Conservation (phyloP, 1,140 invertebrate species). For the Diachasma alloeum region DNA sequence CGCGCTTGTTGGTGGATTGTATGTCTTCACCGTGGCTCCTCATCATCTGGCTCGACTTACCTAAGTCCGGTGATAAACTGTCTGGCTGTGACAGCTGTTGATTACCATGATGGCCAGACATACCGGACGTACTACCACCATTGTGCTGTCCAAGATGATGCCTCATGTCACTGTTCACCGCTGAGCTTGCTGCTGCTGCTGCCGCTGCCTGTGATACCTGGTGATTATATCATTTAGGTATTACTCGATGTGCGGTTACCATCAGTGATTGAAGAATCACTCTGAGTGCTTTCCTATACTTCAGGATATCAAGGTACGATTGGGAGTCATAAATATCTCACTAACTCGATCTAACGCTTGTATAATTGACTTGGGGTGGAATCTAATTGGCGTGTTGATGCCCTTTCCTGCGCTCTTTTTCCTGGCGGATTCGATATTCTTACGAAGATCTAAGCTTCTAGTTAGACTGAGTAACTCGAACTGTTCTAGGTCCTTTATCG, state of each 20-base stretch:
- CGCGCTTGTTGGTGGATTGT: constrained; percentile 35
- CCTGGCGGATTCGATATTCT: too few species aligned
- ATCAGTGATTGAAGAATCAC: neutral
- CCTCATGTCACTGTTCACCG: constrained; percentile 60
- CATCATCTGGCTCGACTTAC: constrained; percentile 46
- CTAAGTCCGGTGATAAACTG: constrained; percentile 61
- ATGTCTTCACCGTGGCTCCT: constrained; percentile 32
- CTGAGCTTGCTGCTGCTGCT: constrained; percentile 59
- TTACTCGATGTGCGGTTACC: too few species aligned
- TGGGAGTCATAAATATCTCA: too few species aligned
- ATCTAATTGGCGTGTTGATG: too few species aligned
- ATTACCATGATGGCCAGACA: constrained; percentile 62
- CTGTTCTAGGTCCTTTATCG: too few species aligned
- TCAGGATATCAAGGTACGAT: too few species aligned
- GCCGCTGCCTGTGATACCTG: constrained; percentile 63
- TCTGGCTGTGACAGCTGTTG: constrained; percentile 63
- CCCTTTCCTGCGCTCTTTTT: too few species aligned
- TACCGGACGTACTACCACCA: constrained; percentile 60
- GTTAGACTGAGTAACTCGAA: too few species aligned
- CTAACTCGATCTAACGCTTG: too few species aligned
- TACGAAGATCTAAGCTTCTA: too few species aligned
- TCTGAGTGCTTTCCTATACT: too few species aligned
- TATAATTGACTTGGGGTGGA: too few species aligned
- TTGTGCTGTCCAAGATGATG: constrained; percentile 62
- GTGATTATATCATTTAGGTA: neutral